A percentile compares a stretch with the other conserved stretches of the same genome.
Evolutionary conservation across 1,140 invertebrate genomes (phyloP).

Genomic region (Luehdorfia chinensis): DNA sequence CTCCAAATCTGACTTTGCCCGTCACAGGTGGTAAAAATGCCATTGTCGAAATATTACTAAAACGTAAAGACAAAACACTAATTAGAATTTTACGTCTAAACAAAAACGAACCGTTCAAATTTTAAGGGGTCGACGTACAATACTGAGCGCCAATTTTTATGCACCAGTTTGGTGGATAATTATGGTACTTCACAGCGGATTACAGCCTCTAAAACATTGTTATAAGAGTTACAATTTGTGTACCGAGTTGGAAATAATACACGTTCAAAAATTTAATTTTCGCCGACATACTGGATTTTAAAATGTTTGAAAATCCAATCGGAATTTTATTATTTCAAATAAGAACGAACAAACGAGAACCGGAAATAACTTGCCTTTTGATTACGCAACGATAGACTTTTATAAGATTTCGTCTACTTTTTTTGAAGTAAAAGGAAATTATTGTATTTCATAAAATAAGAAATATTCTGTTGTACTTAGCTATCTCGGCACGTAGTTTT

Average conservation of each 20-base stretch:
- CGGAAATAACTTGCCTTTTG: too few relatives aligned
- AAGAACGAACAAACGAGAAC: not conserved
- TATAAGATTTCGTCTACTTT: too few relatives aligned
- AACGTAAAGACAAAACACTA: conserved; percentile 34
- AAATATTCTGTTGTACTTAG: too few relatives aligned
- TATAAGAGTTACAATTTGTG: conserved; percentile 5
- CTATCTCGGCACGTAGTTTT: too few relatives aligned
- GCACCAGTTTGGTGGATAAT: conserved; percentile 50
- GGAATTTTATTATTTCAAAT: conserved; percentile 1
- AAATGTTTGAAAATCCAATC: conserved; percentile 19
- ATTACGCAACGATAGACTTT: too few relatives aligned
- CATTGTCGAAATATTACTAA: conserved; percentile 21
- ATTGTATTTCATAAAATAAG: too few relatives aligned
- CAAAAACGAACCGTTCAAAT: conserved; percentile 42
- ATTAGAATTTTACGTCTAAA: conserved; percentile 34
- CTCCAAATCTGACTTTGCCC: conserved; percentile 26
- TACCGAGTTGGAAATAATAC: conserved; percentile 22
- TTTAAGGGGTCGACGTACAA: conserved; percentile 41
- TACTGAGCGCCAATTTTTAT: conserved; percentile 40
- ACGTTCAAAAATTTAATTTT: conserved; percentile 34
- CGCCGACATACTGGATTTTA: conserved; percentile 25
- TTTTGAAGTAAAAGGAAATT: too few relatives aligned
- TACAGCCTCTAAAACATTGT: conserved; percentile 2
- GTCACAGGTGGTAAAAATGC: conserved; percentile 21
- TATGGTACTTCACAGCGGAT: conserved; percentile 1